Base-by-base conservation (phyloP, 2,113 vertebrate genomes). In the Canis aureus region DNA sequence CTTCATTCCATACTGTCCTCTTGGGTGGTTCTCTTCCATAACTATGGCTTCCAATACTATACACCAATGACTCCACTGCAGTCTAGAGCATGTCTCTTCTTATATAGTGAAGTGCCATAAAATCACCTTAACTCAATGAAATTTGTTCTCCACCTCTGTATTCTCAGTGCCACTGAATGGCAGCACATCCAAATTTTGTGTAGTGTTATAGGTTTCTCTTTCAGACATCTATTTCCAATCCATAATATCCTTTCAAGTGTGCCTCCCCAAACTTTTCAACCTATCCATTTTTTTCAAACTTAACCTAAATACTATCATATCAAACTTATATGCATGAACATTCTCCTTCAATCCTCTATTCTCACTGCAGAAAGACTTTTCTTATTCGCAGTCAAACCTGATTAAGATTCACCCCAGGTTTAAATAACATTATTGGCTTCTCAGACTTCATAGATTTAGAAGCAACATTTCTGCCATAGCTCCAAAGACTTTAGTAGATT, bases 31-130 rank as follows among this genome's bases (percentile, higher is more conserved):
- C 27, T 76, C 13, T 55, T 51, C 38, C 69, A 7, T 53, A 9
- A 51, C 8, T 62, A 19, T 49, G 9, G 5, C 17, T 22, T 22
- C n/a, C n/a, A 38, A 29, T 69, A 27, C 4, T 62, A 8, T n/a
- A 62, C 1, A 11, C 0, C 1, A 60, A 32, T 25, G 1, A 38
- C 20, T 83, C 38, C 51, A 23, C 1, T 59, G 15, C 27, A 25
- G 2, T 29, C 5, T 73, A 51, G 12, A 13, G 5, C 15, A 4
- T 6, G 2, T n/a, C 19, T 66, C n/a, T 53, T 79, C 8, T 22
- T 6, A 22, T 76, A 29, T 32, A 19, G 43, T 20, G 3, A 76
- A n/a, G 13, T 43, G 2, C 5, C 23, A 27, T 20, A 60, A 79
- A 59, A 23, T 66, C 12, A 66, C 12, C 16, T 57, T 83, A 66